A percentile compares a stretch with the other conserved stretches of the same genome.
phyloP scores from a whole-genome alignment of 2,113 vertebrate species.

The Corvus hawaiiensis region DNA sequence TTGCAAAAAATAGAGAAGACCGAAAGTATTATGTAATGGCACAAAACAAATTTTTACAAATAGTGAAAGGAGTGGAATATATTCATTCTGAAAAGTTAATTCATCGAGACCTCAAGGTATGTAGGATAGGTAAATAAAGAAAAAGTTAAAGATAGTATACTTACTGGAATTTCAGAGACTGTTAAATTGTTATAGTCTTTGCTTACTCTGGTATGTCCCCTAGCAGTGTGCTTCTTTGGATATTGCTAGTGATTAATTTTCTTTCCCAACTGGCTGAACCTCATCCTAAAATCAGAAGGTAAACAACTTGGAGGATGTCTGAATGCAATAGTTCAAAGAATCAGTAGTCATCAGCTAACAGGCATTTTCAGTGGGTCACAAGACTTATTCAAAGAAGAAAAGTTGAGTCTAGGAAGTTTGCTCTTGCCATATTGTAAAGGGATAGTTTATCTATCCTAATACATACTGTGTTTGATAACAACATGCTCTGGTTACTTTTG shows the following conservation, averaged over 20 bases:
- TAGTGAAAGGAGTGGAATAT: slow-evolving; percentile 61
- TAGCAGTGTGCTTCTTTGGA: neutral
- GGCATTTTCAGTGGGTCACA: neutral
- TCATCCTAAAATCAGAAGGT: neutral
- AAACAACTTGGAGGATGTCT: neutral
- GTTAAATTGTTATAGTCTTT: neutral
- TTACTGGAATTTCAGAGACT: neutral
- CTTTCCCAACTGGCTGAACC: neutral
- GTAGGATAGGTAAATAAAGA: neutral
- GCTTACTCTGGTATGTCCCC: neutral
- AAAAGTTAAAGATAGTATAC: neutral
- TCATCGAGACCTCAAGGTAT: slow-evolving; percentile 80
- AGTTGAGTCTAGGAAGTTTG: neutral
- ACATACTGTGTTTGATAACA: neutral
- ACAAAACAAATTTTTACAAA: slow-evolving; percentile 66
- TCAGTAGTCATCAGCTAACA: neutral
- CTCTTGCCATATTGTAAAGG: neutral
- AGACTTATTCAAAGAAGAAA: neutral
- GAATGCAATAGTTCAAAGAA: neutral
- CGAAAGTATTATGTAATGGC: neutral
- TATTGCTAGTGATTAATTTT: neutral
- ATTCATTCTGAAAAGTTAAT: slow-evolving; percentile 67
- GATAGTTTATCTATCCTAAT: neutral
- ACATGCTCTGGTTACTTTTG: neutral
- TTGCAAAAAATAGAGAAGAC: rapidly evolving